Conservation (phyloP, 1,140 invertebrate genomes). For the Aphaenogaster ashmeadi region DNA sequence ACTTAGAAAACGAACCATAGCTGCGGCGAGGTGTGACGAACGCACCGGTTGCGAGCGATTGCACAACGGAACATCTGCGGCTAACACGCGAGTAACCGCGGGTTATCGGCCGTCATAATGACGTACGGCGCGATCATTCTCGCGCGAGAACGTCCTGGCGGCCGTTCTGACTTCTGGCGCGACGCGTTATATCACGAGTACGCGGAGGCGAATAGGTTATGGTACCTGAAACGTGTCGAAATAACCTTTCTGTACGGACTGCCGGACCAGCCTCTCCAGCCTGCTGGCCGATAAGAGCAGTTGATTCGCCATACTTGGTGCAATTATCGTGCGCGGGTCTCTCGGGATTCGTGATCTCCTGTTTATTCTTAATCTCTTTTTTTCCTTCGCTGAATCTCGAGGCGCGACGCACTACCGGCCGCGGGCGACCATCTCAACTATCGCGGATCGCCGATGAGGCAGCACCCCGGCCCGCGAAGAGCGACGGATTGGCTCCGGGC, state of each 20-base stretch:
- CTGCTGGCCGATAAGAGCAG: constrained; percentile 81
- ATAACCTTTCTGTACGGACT: constrained; percentile 79
- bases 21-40: neutral
- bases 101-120: neutral
- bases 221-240: constrained; percentile 83
- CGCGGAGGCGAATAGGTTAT: constrained; percentile 74
- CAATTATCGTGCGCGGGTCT: neutral
- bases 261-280: constrained; percentile 82
- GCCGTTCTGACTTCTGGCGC: too few species aligned
- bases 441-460: neutral
- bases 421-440: constrained; percentile 48
- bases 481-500: neutral
- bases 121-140: neutral
- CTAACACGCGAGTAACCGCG: neutral
- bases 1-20: neutral
- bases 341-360: too few species aligned
- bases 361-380: constrained; percentile 36
- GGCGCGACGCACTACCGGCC: constrained; percentile 63
- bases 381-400: neutral
- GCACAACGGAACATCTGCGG: neutral
- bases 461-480: neutral
- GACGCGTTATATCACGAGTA: constrained; percentile 70
- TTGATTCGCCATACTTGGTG: constrained; percentile 82
- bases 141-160: neutral
- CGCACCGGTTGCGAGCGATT: neutral